Conservation (phyloP, 2,888 invertebrate species). For the Xestoiulus laeticollis region DNA sequence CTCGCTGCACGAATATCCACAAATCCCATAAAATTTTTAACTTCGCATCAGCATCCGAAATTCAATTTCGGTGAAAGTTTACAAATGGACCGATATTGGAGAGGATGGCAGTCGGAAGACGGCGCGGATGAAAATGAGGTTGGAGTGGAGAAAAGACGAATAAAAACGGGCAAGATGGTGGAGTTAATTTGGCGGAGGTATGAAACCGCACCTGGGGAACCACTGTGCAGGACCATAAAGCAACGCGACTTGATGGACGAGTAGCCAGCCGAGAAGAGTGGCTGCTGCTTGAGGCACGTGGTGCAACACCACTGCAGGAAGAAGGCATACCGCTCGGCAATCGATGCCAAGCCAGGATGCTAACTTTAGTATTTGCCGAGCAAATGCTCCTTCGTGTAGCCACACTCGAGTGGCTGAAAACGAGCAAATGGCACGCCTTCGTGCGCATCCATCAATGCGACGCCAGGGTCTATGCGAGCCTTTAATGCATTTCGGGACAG, state of each 20-base stretch:
- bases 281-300: background rate
- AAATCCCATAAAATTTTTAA: background rate
- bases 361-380: slow-evolving; percentile 5
- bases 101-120: background rate
- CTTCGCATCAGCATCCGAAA: background rate
- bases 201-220: slow-evolving; percentile 34
- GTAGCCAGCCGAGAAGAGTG: slow-evolving; percentile 5
- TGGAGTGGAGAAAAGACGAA: background rate
- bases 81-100: background rate
- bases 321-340: background rate
- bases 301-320: background rate
- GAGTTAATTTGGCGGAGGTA: slow-evolving; percentile 1
- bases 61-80: slow-evolving; percentile 34
- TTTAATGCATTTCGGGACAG: background rate
- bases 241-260: slow-evolving; percentile 1
- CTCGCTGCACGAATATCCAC: background rate
- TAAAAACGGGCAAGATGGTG: background rate
- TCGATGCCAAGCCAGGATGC: background rate
- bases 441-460: background rate
- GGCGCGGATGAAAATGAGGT: background rate
- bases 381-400: background rate
- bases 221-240: background rate
- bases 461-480: background rate
- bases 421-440: background rate
- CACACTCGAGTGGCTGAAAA: background rate